Evolutionary conservation across 2,113 vertebrate genomes (phyloP).

Genomic region (Psittacara wagleri): DNA sequence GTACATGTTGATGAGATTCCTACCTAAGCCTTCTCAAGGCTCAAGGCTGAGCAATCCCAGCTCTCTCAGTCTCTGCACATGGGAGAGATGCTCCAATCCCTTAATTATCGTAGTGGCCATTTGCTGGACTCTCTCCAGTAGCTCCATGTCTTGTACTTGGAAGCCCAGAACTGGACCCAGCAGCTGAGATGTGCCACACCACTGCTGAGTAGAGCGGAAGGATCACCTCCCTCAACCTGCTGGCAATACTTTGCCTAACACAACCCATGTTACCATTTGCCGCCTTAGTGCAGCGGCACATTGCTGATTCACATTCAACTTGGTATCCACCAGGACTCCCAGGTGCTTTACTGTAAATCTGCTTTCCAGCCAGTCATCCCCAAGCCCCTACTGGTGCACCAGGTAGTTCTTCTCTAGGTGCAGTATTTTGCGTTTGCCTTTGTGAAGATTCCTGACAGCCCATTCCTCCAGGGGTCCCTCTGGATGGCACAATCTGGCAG

Average conservation of each 20-base stretch:
- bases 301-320: neutral
- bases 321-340: neutral
- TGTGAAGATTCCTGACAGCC: neutral
- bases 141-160: neutral
- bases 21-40: neutral
- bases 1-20: neutral
- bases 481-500: neutral
- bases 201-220: neutral
- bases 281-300: neutral
- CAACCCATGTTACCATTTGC: neutral
- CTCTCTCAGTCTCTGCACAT: neutral
- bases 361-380: neutral
- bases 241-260: neutral
- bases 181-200: neutral
- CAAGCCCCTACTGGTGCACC: neutral
- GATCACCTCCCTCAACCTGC: neutral
- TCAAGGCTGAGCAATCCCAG: neutral
- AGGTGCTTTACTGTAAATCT: neutral
- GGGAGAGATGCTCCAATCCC: neutral
- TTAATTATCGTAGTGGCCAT: neutral
- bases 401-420: neutral
- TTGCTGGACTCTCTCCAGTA: neutral
- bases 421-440: neutral
- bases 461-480: neutral
- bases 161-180: neutral